Conservation (phyloP, 1,140 invertebrate genomes). For the Cotesia chilonis region DNA sequence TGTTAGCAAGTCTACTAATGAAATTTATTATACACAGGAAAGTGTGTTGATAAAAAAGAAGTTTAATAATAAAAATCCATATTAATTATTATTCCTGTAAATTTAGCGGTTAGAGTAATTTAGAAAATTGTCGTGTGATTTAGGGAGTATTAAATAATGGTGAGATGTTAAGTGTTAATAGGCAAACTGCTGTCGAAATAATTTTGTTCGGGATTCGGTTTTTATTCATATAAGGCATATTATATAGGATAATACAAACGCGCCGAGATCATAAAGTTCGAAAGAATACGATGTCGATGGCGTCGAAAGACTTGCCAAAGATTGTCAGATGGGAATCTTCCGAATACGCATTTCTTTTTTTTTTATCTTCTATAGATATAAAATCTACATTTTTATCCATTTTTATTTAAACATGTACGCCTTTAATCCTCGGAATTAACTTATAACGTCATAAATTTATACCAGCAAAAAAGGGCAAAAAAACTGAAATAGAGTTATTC, state of each 20-base stretch:
- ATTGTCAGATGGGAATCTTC: background rate
- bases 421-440: too few relatives aligned
- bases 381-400: too few relatives aligned
- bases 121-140: background rate
- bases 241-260: conserved; percentile 5
- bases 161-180: conserved; percentile 25
- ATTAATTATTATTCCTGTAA: conserved; percentile 12
- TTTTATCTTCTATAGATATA: background rate
- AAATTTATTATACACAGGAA: background rate
- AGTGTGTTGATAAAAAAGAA: conserved; percentile 5
- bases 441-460: too few relatives aligned
- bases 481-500: too few relatives aligned
- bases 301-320: conserved; percentile 5
- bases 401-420: too few relatives aligned
- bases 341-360: background rate
- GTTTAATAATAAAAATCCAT: too few relatives aligned
- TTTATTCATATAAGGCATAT: too few relatives aligned
- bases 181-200: conserved; percentile 24
- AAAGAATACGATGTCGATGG: conserved; percentile 25
- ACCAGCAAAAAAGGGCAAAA: too few relatives aligned
- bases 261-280: conserved; percentile 19
- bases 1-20: background rate
- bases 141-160: conserved; percentile 13
- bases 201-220: conserved; percentile 4
- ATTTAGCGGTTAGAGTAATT: conserved; percentile 9